phyloP scores from a whole-genome alignment of 2,888 invertebrate species.

The Diarsia brunnea region DNA sequence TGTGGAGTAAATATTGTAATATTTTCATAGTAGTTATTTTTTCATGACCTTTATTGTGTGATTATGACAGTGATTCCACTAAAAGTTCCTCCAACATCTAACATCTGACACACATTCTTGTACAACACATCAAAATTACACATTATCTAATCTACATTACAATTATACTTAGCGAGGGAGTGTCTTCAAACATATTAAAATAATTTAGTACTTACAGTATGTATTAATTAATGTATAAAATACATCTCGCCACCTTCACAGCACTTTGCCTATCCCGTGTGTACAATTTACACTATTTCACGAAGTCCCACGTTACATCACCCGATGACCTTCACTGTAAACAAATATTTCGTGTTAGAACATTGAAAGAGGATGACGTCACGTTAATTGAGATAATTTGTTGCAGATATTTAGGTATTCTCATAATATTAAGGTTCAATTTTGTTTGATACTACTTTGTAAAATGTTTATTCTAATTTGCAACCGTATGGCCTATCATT shows the following conservation, averaged over 20 bases:
- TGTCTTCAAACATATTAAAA: conserved; percentile 88
- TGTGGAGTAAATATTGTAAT: conserved; percentile 24
- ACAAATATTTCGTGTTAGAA: conserved; percentile 56
- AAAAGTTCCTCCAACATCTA: conserved; percentile 78
- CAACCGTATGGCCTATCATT: no score
- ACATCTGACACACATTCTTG: conserved; percentile 79
- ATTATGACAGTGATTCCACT: conserved; percentile 69
- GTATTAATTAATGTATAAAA: conserved; percentile 83
- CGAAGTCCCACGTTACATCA: conserved; percentile 50
- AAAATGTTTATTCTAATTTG: neutral
- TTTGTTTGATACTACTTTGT: neutral
- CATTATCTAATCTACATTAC: conserved; percentile 79
- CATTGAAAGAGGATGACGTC: conserved; percentile 6
- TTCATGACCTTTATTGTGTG: conserved; percentile 12
- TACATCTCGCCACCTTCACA: conserved; percentile 86
- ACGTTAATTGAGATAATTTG: neutral
- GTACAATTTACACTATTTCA: conserved; percentile 75
- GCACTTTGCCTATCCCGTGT: conserved; percentile 80
- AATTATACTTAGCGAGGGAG: conserved; percentile 85
- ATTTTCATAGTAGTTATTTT: neutral
- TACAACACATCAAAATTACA: conserved; percentile 83
- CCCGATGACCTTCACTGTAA: conserved; percentile 78
- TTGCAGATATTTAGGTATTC: conserved; percentile 11
- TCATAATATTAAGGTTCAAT: neutral
- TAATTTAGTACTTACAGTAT: conserved; percentile 89